Base-by-base conservation (phyloP, 2,113 vertebrate genomes). In the Emydocephalus ijimae region DNA sequence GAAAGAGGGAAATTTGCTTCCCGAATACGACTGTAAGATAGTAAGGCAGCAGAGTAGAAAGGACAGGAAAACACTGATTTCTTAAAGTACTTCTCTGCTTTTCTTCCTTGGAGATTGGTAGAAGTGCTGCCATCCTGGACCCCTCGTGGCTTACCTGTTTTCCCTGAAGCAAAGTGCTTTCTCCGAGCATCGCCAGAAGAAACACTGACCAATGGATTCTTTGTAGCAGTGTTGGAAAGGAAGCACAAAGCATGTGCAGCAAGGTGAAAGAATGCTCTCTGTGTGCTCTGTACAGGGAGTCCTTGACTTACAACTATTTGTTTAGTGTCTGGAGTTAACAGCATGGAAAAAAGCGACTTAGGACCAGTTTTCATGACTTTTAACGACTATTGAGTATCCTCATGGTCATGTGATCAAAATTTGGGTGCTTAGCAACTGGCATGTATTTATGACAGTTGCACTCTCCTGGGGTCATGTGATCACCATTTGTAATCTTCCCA, bases 191-290 rank as follows among this genome's bases (percentile, higher is more conserved):
- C 98, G 50, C 96, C 97, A 0, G 52, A 95, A 0, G 97, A 97
- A 85, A 99, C 98, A 0, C 97, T 98, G 91, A 99, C 99, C 0
- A 97, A 98, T 0, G 99, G 99, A 55, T 99, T 99, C 96, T 99
- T 99, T 0, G 96, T 99, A 56, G 99, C 99, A 0, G 94, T 99
- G 88, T 96, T 99, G 95, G 98, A 99, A 95, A 97, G 97, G 0
- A 10, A 0, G 3, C 0, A 4, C 7, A 18, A 11, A 15, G 91
- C 90, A n/a, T 20, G 2, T n/a, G 69, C 88, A 50, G 1, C 48
- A 64, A 48, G 3, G 56, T 92, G 69, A 94, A 92, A 26, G 29
- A n/a, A 8, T 87, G 20, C 12, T 0, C 5, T 0, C 15, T 34
- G 1, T 45, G 7, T 26, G 1, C n/a, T 5, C 29, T 69, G 2